Conservation (phyloP, 2,797 vertebrate species). For the Falco peregrinus region DNA sequence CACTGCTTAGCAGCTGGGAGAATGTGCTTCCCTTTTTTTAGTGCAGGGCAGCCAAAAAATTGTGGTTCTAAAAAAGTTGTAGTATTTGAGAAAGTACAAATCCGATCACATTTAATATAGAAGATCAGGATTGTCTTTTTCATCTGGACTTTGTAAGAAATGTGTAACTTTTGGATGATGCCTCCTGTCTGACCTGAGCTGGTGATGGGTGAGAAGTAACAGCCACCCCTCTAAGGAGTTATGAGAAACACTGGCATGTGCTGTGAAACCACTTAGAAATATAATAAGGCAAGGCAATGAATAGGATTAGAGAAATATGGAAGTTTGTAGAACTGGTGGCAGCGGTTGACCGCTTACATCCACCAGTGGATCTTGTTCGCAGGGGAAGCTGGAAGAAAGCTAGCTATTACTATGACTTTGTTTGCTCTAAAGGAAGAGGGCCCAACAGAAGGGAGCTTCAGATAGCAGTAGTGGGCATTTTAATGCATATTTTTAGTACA, state of each 20-base stretch:
- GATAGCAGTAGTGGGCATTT: slow-evolving; percentile 49
- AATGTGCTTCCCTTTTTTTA: not conserved
- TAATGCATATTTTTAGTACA: slow-evolving; percentile 39
- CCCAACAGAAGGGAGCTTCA: slow-evolving; percentile 59
- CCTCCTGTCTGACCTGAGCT: not conserved
- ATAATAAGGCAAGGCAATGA: not conserved
- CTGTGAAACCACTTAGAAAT: slow-evolving; percentile 16
- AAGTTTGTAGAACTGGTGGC: not conserved
- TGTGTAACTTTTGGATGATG: not conserved
- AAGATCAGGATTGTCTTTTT: not conserved
- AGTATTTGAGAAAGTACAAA: not conserved
- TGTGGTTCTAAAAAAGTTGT: not conserved
- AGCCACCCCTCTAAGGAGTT: not conserved
- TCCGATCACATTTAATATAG: not conserved
- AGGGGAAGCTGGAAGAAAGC: slow-evolving; percentile 45
- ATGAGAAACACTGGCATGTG: not conserved
- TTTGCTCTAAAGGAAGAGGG: slow-evolving; percentile 60
- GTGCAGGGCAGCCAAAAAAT: not conserved
- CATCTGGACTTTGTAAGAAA: not conserved
- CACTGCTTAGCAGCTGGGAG: not conserved
- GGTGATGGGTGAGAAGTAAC: not conserved
- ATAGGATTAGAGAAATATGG: slow-evolving; percentile 6
- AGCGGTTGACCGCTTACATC: not conserved
- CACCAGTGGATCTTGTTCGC: slow-evolving; percentile 4
- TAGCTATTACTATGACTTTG: slow-evolving; percentile 17